These are phyloP conservation scores for Paratilapia polleni DNA, from an alignment of 2,113 vertebrate genomes.

Conservation along the genomic window DNA sequence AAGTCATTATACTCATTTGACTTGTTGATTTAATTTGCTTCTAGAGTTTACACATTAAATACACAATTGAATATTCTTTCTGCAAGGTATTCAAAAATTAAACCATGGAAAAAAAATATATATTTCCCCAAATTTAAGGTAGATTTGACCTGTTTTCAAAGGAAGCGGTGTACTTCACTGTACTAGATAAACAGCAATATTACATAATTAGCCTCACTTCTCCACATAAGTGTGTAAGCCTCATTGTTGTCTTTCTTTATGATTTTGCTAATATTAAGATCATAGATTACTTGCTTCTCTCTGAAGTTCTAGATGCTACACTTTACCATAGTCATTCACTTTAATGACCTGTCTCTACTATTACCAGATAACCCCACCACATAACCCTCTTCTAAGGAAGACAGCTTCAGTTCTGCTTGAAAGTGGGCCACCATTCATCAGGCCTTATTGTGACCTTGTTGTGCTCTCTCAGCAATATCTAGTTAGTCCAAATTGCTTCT, in stretches of 20 bases:
- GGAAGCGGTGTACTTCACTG: background rate
- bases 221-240: background rate
- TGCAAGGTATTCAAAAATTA: background rate
- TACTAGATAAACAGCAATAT: background rate
- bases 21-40: background rate
- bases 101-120: background rate
- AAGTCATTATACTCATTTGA: background rate
- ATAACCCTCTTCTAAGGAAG: constrained; percentile 7
- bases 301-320: background rate
- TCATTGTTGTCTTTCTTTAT: background rate
- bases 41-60: background rate
- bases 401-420: background rate
- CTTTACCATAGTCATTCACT: background rate
- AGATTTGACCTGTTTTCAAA: background rate
- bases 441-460: constrained; percentile 53
- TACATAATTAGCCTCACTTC: background rate
- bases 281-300: background rate
- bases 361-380: constrained; percentile 33
- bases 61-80: background rate
- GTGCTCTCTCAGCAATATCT: constrained; percentile 60
- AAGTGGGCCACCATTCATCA: constrained; percentile 49
- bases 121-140: background rate
- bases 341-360: constrained; percentile 10
- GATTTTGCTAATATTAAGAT: background rate
- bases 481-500: constrained; percentile 60